phyloP scores from a whole-genome alignment of 2,888 invertebrate genomes.

The Amiota mariae region DNA sequence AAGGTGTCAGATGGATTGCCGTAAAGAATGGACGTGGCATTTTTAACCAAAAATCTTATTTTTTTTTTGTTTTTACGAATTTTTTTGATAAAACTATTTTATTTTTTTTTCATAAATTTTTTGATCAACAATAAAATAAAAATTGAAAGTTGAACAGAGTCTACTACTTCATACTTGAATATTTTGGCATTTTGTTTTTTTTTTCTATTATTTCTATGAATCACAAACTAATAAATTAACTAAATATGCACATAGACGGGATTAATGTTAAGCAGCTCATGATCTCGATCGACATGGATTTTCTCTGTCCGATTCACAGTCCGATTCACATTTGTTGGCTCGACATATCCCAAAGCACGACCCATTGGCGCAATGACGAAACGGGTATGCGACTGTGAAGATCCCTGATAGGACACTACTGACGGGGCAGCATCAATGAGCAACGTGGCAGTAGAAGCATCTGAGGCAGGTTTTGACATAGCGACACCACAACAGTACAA shows the following conservation, averaged over 20 bases:
- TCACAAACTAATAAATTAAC: constrained; percentile 27
- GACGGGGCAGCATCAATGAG: constrained; percentile 66
- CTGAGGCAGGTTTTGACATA: not conserved
- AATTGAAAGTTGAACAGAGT: not conserved
- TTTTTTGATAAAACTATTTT: not conserved
- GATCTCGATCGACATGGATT: constrained; percentile 30
- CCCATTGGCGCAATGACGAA: constrained; percentile 70
- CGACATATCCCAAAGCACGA: constrained; percentile 65
- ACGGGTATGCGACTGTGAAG: constrained; percentile 65
- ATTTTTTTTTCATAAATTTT: constrained; percentile 4
- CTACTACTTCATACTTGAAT: not conserved
- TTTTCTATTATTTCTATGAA: constrained; percentile 3
- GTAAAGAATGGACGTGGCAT: not conserved
- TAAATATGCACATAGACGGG: constrained; percentile 62
- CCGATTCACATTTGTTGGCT: constrained; percentile 65
- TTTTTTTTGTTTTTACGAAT: not conserved
- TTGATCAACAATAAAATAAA: not conserved
- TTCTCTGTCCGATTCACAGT: constrained; percentile 56
- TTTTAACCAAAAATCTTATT: not conserved
- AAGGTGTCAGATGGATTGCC: not conserved
- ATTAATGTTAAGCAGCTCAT: constrained; percentile 57
- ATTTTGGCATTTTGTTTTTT: constrained; percentile 24
- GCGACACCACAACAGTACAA: constrained; percentile 1
- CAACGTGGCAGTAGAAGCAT: constrained; percentile 31
- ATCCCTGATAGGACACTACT: constrained; percentile 68